Base-by-base conservation (phyloP, 2,113 vertebrate genomes). In the Corydoras maculifer region DNA sequence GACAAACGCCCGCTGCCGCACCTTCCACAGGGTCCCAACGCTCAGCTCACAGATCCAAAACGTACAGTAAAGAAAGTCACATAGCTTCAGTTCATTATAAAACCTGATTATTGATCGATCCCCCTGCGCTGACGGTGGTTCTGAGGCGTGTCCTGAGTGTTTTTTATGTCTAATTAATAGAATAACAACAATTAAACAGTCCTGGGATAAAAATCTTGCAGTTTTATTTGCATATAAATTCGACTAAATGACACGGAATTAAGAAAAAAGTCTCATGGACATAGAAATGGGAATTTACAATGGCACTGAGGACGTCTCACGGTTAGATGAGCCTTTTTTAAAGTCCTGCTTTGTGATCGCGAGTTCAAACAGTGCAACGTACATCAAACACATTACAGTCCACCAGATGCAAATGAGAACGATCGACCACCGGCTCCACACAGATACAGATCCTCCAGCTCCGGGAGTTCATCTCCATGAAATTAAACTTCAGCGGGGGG, bases 211-310 rank as follows among this genome's bases (percentile, higher is more conserved):
- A 93, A 94, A 93, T 92, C 91, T 91, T 90, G 90, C 90, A 91
- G 90, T 92, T 94, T 93, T 78, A 93, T 93, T 94, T 93, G 91
- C 91, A 92, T 93, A 93, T 92, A 94, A 94, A 93, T 90, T 91
- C 90, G 77, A 86, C 89, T 93, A 93, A 90, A 93, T 93, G 90
- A 87, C 90, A 90, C 89, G 62, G 90, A 88, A 91, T 91, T 91
- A 93, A 91, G 91, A 93, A 91, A 91, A 91, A 90, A 85, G 86
- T 92, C 35, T 43, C 92, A 86, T 69, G 57, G 78, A 82, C 72
- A 69, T 76, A 72, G 55, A 88, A 81, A 90, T 86, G 87, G 84
- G 88, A 90, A 91, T 92, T 89, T 90, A 92, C 89, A 91, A 84
- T 86, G 87, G 83, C 86, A 85, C 83, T 91, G 89, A 86, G 87